Evolutionary conservation across 1,140 invertebrate species (phyloP).

Genomic region (Spodoptera litura): DNA sequence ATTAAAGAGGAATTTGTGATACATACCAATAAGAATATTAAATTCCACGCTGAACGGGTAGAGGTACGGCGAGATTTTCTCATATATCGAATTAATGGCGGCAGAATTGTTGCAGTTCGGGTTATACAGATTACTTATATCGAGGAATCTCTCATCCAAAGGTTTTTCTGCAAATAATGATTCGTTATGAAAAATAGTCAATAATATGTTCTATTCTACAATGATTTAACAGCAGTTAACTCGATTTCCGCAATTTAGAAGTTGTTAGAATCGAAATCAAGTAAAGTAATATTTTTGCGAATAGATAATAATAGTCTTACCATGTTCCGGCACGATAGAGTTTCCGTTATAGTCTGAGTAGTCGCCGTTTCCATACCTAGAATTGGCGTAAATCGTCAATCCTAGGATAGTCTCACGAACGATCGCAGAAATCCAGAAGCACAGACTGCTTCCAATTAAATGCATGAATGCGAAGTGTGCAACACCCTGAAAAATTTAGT

Average conservation of each 20-base stretch:
- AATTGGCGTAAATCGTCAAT: conserved; percentile 79
- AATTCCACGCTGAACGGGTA: conserved; percentile 92
- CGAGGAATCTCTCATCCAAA: conserved; percentile 50
- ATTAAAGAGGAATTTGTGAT: conserved; percentile 20
- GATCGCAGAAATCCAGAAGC: conserved; percentile 91
- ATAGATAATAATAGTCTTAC: background rate
- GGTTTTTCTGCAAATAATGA: conserved; percentile 29
- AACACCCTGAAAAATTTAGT: conserved; percentile 74
- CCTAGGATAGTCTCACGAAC: conserved; percentile 89
- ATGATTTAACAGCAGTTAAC: no score
- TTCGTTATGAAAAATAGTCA: background rate
- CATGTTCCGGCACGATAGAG: background rate
- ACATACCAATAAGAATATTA: conserved; percentile 90
- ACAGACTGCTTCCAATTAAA: conserved; percentile 90
- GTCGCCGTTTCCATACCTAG: conserved; percentile 63
- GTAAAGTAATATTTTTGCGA: no score
- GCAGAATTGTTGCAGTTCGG: conserved; percentile 67
- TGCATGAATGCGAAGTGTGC: conserved; percentile 92
- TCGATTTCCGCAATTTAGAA: no score
- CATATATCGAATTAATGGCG: conserved; percentile 84
- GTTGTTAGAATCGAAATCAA: no score
- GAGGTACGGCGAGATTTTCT: conserved; percentile 89
- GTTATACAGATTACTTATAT: conserved; percentile 65
- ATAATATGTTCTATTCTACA: no score
- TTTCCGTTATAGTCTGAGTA: background rate